Evolutionary conservation across 2,888 invertebrate species (phyloP), one percentile per base, ranked within the genome.

Genomic region (Apamea crenata): DNA sequence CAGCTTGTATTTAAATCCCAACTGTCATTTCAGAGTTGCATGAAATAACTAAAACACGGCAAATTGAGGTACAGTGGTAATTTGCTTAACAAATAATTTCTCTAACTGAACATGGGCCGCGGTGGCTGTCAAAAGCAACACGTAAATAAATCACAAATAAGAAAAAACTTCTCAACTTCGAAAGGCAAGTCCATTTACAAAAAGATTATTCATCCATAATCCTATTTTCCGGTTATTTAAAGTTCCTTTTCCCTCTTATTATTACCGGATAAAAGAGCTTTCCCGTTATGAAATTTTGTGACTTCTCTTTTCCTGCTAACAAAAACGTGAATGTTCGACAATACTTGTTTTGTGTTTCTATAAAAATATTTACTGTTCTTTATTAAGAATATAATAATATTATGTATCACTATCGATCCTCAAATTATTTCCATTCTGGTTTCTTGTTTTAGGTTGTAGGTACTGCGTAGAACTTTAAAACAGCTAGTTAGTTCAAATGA

Each of bases 211-310:
- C 77, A 77, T 32, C 65, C 47, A 21, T 78, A 36, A 36, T 40
- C 25, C 36, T 32, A 56, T 66, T 83, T 56, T 40, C 78, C 78
- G 65, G 56, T 29, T 83, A 56, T 83, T 65, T 66, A 36, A 25
- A 47, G 3, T 65, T 36, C 12, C 29, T 65, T 83, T 77, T 29
- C 18, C 47, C 4, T 29, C 56, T 65, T 83, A 79, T 53, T 82
- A 77, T 65, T 83, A 47, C 53, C 44, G 83, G 76, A 83, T 65
- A 47, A 77, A 83, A 56, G 25, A 56, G 36, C 7, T 65, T 65
- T 77, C 56, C 47, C 16, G 56, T 56, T 56, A 80, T 65, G 36
- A 77, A 80, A 36, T 83, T 53, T 18, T 40, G 18, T 66, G 56
- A 21, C 77, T 77, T 65, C 18, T 47, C 21, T 77, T 83, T 56